Conservation (phyloP, 2,113 vertebrate genomes). For the Mustela nigripes region DNA sequence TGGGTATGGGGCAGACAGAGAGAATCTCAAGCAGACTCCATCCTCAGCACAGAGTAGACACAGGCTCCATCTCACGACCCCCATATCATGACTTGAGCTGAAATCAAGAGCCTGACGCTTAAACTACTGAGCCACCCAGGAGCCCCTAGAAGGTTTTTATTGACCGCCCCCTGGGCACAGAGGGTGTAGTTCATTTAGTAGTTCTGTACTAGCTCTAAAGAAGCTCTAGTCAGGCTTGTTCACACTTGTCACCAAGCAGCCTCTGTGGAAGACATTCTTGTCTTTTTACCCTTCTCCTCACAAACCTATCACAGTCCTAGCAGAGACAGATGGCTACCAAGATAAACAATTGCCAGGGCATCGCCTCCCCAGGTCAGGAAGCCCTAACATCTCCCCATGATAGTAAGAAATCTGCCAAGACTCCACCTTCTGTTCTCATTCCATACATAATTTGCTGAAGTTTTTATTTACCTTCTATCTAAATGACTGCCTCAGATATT, state of each 20-base stretch:
- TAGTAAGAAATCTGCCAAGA: conserved; percentile 52
- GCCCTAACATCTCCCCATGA: not conserved
- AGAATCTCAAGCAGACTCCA: not conserved
- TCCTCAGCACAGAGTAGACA: not conserved
- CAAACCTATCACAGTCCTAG: not conserved
- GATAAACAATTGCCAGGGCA: not conserved
- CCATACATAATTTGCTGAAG: conserved; percentile 25
- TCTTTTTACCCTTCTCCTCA: not conserved
- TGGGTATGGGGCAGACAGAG: not conserved
- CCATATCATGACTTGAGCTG: not conserved
- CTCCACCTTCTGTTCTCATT: conserved; percentile 61
- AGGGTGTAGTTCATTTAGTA: not conserved
- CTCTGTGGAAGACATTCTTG: not conserved
- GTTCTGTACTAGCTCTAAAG: not conserved
- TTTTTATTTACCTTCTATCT: conserved; percentile 48
- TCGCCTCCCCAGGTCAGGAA: conserved; percentile 15
- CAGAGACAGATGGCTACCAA: conserved; percentile 52
- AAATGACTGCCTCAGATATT: conserved; percentile 15
- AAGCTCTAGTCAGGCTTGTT: not conserved
- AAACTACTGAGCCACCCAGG: not conserved
- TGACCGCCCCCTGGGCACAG: not conserved
- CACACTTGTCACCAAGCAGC: not conserved
- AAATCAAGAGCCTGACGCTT: not conserved
- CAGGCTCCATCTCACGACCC: not conserved
- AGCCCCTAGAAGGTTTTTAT: not conserved